A percentile compares a stretch with the other conserved stretches of the same genome.
Conservation (phyloP, 2,888 invertebrate genomes). For the Perithous albicinctus region DNA sequence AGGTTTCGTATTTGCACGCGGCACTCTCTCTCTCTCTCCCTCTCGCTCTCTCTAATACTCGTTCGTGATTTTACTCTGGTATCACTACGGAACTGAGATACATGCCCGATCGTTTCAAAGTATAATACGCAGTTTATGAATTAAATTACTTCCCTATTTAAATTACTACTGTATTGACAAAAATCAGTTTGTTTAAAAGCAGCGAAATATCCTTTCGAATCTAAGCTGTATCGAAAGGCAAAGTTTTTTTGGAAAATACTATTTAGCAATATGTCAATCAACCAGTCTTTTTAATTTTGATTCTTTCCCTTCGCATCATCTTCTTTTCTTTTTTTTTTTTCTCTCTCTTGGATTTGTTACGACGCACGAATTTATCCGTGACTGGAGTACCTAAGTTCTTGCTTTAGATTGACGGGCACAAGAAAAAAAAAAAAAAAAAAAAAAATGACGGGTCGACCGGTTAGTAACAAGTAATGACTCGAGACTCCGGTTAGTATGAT, state of each 20-base stretch:
- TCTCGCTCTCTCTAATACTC: no score
- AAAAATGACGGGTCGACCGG: no score
- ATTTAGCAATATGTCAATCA: not conserved
- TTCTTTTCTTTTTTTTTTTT: no score
- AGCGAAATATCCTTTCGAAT: not conserved
- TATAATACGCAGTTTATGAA: not conserved
- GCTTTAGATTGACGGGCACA: no score
- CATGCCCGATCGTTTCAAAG: conserved; percentile 1
- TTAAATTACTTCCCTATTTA: conserved; percentile 9
- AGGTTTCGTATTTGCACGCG: conserved; percentile 17
- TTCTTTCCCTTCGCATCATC: not conserved
- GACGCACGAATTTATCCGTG: no score
- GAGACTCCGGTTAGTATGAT: no score
- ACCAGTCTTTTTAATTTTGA: not conserved
- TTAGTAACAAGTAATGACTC: no score
- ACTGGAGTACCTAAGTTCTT: no score
- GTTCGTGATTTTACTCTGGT: not conserved
- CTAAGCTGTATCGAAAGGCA: not conserved
- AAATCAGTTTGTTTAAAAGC: no score
- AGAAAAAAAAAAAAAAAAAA: no score
- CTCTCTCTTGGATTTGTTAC: no score
- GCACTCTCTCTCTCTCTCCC: not conserved
- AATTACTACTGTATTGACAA: not conserved
- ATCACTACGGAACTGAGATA: not conserved
- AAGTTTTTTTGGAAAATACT: not conserved